These are phyloP conservation scores for Acrossocheilus fasciatus DNA, from an alignment of 2,797 vertebrate genomes.

Conservation along the genomic window DNA sequence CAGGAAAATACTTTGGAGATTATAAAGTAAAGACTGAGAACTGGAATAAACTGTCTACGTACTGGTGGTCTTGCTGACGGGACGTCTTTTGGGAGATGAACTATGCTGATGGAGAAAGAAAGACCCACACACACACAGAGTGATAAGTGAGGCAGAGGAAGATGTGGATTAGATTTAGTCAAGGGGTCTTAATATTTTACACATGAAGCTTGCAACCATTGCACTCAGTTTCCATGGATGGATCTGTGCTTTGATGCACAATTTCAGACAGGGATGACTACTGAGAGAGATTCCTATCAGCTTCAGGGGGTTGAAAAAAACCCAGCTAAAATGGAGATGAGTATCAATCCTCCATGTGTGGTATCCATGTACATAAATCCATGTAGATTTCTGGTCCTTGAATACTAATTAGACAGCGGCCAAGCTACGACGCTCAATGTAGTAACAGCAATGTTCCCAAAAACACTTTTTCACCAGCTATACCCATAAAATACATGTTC, in stretches of 20 bases:
- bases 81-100: not conserved
- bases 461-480: not conserved
- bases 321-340: not conserved
- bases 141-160: slow-evolving; percentile 21
- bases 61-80: not conserved
- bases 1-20: not conserved
- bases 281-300: slow-evolving; percentile 2
- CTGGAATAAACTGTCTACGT: not conserved
- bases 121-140: not conserved
- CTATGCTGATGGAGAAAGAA: not conserved
- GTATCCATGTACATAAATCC: not conserved
- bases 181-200: slow-evolving; percentile 49
- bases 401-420: not conserved
- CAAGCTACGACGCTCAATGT: not conserved
- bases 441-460: not conserved
- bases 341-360: not conserved
- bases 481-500: not conserved
- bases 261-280: slow-evolving; percentile 16
- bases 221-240: not conserved
- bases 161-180: slow-evolving; percentile 49
- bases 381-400: not conserved
- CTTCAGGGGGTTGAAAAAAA: not conserved
- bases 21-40: not conserved
- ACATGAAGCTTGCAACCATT: slow-evolving; percentile 23
- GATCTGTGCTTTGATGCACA: not conserved